phyloP scores from a whole-genome alignment of 2,113 vertebrate genomes.

The Pteruthius melanotis region DNA sequence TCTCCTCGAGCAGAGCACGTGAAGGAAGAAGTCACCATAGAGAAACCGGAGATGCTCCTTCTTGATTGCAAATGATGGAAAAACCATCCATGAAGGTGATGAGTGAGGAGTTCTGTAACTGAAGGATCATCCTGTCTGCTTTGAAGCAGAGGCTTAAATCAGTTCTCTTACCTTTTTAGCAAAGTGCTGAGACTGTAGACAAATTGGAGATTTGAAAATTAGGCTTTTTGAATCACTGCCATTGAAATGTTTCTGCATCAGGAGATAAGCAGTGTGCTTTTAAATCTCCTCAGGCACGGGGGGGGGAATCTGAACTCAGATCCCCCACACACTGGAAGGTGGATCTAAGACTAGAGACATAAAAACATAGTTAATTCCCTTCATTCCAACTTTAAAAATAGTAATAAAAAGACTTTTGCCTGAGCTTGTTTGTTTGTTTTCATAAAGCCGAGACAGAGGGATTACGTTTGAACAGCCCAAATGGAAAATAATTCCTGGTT shows the following conservation, averaged over 20 bases:
- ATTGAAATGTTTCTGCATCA: neutral
- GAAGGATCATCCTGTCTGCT: neutral
- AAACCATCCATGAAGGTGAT: accelerated
- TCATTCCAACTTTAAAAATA: neutral
- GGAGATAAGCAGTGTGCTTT: neutral
- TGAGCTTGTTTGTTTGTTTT: constrained; percentile 7
- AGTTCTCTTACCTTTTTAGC: neutral
- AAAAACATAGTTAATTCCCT: neutral
- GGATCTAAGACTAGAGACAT: neutral
- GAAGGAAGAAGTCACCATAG: neutral
- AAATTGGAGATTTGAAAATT: neutral
- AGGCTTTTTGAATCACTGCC: neutral
- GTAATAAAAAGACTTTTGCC: neutral
- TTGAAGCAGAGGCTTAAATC: neutral
- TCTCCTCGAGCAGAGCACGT: accelerated
- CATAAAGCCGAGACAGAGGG: neutral
- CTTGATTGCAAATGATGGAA: neutral
- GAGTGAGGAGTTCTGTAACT: neutral
- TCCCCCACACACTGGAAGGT: neutral
- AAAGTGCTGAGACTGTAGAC: neutral
- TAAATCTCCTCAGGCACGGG: neutral
- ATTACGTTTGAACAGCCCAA: neutral
- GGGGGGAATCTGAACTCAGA: neutral
- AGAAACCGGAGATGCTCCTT: neutral
- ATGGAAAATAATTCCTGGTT: neutral